Evolutionary conservation across 2,797 vertebrate species (phyloP).

Genomic region (Tarsius wallacei): DNA sequence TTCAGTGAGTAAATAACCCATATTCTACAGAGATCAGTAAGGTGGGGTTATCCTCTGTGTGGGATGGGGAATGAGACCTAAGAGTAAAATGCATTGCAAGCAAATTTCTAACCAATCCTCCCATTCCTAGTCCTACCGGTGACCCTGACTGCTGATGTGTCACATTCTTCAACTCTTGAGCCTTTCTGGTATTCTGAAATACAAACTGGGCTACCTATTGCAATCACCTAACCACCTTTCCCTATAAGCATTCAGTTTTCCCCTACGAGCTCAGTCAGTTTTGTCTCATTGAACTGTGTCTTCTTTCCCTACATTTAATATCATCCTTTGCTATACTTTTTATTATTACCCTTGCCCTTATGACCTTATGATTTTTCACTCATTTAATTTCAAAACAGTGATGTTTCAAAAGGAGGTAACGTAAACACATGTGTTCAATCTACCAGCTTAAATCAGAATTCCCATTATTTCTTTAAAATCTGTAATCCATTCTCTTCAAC

Average conservation of each 20-base stretch:
- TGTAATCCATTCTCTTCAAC: background rate
- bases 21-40: background rate
- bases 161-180: background rate
- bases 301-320: background rate
- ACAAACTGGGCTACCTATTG: background rate
- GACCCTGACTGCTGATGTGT: background rate
- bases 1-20: background rate
- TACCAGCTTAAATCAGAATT: background rate
- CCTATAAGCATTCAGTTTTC: background rate
- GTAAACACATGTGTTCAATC: background rate
- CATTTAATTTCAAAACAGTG: background rate
- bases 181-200: background rate
- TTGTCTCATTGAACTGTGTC: background rate
- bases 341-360: background rate
- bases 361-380: background rate
- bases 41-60: accelerated
- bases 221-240: no score
- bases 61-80: background rate
- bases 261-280: background rate
- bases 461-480: background rate
- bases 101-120: background rate
- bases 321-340: background rate
- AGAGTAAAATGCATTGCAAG: background rate
- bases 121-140: background rate
- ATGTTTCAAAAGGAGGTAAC: background rate